Conservation (phyloP, 2,888 invertebrate species). For the Ormyrus thymus region DNA sequence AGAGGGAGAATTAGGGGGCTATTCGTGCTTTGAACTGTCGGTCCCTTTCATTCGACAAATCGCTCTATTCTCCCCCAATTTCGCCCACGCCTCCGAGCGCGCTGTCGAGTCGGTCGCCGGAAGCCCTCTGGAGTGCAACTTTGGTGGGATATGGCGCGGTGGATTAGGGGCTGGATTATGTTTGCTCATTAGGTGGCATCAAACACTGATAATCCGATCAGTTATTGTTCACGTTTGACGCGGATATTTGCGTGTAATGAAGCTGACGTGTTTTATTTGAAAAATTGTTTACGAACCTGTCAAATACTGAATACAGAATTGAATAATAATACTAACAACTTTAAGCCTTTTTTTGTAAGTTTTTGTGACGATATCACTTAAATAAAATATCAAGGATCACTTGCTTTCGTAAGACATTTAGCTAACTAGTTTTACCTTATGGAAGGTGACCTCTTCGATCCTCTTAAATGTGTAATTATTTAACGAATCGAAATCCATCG, state of each 20-base stretch:
- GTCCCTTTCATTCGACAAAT: conserved; percentile 23
- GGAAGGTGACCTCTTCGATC: neutral
- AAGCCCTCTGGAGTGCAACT: too few species aligned
- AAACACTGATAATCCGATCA: too few species aligned
- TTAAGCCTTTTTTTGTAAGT: neutral
- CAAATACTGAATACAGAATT: too few species aligned
- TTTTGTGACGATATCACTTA: neutral
- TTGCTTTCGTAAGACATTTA: neutral
- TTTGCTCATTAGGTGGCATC: too few species aligned
- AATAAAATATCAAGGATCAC: neutral
- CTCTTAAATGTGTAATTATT: neutral
- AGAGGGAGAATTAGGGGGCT: conserved; percentile 5
- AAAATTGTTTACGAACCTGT: too few species aligned
- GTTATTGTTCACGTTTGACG: too few species aligned
- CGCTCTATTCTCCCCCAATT: conserved; percentile 7
- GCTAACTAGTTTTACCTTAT: neutral
- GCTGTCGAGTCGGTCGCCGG: too few species aligned
- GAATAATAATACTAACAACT: neutral
- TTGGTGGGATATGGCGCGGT: neutral
- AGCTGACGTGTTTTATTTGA: too few species aligned
- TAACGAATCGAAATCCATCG: neutral
- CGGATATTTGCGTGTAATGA: too few species aligned
- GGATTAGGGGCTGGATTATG: neutral
- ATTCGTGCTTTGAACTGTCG: conserved; percentile 5
- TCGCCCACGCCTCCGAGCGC: neutral